Conservation (phyloP, 92 coral and sea anemone species). For the Parazoanthus darwini region DNA sequence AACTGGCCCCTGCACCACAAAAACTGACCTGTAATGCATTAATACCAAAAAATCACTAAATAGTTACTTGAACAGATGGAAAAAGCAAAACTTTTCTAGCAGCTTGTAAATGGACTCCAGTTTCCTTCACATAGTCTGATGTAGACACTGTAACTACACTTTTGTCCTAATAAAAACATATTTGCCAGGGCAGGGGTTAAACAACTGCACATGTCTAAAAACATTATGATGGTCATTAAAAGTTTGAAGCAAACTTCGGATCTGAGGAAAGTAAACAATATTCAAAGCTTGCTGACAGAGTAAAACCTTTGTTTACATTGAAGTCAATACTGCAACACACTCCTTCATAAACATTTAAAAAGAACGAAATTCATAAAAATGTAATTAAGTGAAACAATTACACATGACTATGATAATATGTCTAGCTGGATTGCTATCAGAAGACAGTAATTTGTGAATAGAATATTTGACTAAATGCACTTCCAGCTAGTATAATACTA, state of each 20-base stretch:
- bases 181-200: slow-evolving; percentile 9
- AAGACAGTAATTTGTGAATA: too few relatives aligned
- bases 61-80: not conserved
- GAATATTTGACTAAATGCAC: not conserved
- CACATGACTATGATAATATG: not conserved
- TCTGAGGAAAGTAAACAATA: slow-evolving; percentile 18
- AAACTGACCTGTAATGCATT: too few relatives aligned
- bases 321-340: not conserved
- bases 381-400: not conserved
- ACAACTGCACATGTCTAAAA: not conserved
- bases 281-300: slow-evolving; percentile 18
- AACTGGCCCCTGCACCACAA: too few relatives aligned
- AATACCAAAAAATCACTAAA: too few relatives aligned
- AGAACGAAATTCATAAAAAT: not conserved
- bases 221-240: slow-evolving; percentile 6
- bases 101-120: not conserved
- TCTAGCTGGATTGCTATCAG: not conserved
- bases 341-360: not conserved
- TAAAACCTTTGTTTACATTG: not conserved
- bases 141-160: not conserved
- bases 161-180: not conserved
- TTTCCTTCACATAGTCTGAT: not conserved
- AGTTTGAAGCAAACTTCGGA: not conserved
- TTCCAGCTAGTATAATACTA: not conserved
- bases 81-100: not conserved